Conservation (phyloP, 2,113 vertebrate species). For the Halichoerus grypus region DNA sequence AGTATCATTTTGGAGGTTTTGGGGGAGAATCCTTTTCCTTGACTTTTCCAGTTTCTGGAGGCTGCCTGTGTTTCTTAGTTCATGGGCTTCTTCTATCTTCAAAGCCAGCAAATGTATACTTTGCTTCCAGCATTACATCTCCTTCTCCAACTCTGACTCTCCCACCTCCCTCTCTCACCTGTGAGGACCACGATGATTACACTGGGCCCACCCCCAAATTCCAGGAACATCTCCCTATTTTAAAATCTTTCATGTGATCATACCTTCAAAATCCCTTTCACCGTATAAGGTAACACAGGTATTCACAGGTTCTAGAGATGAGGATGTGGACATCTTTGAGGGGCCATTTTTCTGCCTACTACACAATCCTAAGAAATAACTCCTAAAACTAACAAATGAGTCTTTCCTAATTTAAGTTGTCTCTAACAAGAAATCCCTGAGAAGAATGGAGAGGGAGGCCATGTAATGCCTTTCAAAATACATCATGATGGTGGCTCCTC, state of each 20-base stretch:
- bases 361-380: background rate
- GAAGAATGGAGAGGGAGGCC: background rate
- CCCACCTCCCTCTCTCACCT: background rate
- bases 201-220: background rate
- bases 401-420: background rate
- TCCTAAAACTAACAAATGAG: constrained; percentile 2
- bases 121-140: background rate
- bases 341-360: background rate
- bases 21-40: background rate
- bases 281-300: background rate
- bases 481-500: background rate
- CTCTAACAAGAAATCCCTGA: background rate
- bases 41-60: background rate
- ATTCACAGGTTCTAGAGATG: background rate
- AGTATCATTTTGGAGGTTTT: background rate
- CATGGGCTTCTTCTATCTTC: background rate
- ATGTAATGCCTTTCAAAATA: background rate
- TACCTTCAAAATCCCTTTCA: background rate
- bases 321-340: background rate
- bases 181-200: background rate
- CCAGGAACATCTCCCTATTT: background rate
- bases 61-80: background rate
- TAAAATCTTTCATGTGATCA: background rate
- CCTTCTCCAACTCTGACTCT: background rate
- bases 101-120: background rate